Base-by-base conservation (phyloP, 1,140 invertebrate genomes). In the Drosophila pruinosa region DNA sequence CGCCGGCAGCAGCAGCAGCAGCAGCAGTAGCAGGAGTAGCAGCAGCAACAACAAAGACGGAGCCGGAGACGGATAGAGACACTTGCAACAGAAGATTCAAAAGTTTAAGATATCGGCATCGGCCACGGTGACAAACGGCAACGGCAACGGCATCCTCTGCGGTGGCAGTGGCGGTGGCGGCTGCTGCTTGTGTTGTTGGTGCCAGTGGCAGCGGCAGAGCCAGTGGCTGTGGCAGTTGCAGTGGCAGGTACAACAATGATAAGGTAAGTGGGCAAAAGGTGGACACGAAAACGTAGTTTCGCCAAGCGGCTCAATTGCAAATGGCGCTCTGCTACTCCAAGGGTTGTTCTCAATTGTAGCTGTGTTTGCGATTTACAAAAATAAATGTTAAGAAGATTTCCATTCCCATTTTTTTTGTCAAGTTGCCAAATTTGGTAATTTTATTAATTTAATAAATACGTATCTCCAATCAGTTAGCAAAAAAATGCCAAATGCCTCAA, bases 191-290 rank as follows among this genome's bases (percentile, higher is more conserved):
- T 38, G 7, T 59, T 50, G 26, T 72, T 57, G 43, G 47, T 36
- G 50, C 31, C 5, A 24, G 21, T 34, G 19, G 24, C 54, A 41
- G 58, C 26, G 10, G 39, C 57, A 53, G 74, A 34, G 36, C 52
- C 47, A 24, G 58, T 4, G 21, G 14, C 56, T 19, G 57, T 61
- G 38, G 63, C 57, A 71, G 77, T 34, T 58, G 50, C 77, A 39
- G 70, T 52, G 76, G 52, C 76, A 76, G 77, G 41, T 81, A 65
- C 81, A 81, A 85, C 81, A 81, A 85, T 85, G 81, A 85, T 64
- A 77, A 85, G 77, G 81, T 85, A 63, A 47, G 72, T 59, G 17
- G 7, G 2, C 5, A 38, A 34, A 17, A 58, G 22, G 4, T 59
- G 57, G 41, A 48, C 0, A 22, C n/a, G n/a, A n/a, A n/a, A n/a